Evolutionary conservation across 53 echinoderm and acorn worm species (phyloP).

Genomic region (Temnopleurus reevesii): DNA sequence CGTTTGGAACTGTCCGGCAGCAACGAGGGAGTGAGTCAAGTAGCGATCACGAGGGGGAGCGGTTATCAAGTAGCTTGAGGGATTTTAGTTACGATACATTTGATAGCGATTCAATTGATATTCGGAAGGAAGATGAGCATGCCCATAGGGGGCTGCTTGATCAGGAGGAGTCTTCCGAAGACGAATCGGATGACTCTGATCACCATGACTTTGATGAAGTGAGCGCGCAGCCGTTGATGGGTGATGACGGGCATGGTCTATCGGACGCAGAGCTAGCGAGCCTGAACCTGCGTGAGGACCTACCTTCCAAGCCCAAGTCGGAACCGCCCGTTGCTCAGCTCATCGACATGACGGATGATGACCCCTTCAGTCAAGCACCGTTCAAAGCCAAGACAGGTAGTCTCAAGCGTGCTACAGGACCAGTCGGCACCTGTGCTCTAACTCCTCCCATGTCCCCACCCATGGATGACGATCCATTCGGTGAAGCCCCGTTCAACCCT

Average conservation of each 20-base stretch:
- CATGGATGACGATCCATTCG: constrained; percentile 73
- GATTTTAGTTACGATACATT: constrained; percentile 84
- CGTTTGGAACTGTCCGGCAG: constrained; percentile 70
- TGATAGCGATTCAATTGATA: constrained; percentile 76
- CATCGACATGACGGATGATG: constrained; percentile 83
- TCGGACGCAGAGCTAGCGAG: constrained; percentile 90
- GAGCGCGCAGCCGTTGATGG: constrained; percentile 57
- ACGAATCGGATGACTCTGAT: constrained; percentile 71
- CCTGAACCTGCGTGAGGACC: constrained; percentile 80
- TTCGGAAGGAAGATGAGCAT: constrained; percentile 83
- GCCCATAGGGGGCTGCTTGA: constrained; percentile 84
- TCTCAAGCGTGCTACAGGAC: constrained; percentile 70
- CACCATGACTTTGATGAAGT: constrained; percentile 70
- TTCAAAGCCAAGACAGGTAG: constrained; percentile 67
- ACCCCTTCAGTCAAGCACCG: constrained; percentile 84
- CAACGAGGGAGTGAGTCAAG: constrained; percentile 81
- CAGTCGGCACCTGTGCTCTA: constrained; percentile 79
- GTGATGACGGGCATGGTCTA: constrained; percentile 76
- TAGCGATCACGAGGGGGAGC: constrained; percentile 85
- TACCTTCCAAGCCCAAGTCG: constrained; percentile 32
- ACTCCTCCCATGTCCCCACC: constrained; percentile 98
- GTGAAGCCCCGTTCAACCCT: constrained; percentile 79
- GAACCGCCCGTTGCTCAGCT: constrained; percentile 83
- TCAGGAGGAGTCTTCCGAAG: constrained; percentile 74
- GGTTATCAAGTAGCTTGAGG: constrained; percentile 51